Percentiles rank a stretch among this genome's conserved stretches.
phyloP scores from a whole-genome alignment of 2,888 invertebrate species.

The Mimas tiliae region DNA sequence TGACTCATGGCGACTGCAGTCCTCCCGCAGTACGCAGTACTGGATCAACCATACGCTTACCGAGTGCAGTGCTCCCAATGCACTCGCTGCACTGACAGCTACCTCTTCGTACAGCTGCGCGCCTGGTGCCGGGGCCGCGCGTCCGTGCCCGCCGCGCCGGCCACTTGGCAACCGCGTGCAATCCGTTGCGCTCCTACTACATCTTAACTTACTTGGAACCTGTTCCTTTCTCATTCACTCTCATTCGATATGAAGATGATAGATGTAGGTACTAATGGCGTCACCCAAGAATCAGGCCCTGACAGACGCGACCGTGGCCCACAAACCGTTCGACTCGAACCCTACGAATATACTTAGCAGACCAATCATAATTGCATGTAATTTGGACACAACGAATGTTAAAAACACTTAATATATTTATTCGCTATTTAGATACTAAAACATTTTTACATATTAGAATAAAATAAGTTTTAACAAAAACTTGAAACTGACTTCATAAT shows the following conservation, averaged over 20 bases:
- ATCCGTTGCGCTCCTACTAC: background rate
- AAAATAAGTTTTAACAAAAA: no score
- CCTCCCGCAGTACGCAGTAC: background rate
- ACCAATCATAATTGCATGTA: no score
- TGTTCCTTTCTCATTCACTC: background rate
- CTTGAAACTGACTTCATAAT: no score
- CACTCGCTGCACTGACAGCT: constrained; percentile 40
- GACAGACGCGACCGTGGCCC: background rate
- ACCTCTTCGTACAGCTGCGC: constrained; percentile 55
- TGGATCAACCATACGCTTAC: background rate
- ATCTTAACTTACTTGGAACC: background rate
- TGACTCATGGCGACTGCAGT: background rate
- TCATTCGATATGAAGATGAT: background rate
- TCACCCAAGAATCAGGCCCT: background rate
- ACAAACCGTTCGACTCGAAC: background rate
- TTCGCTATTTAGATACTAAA: no score
- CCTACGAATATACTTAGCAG: background rate
- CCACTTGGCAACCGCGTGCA: constrained; percentile 78
- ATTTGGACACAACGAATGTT: no score
- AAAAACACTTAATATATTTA: no score
- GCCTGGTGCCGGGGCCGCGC: constrained; percentile 75
- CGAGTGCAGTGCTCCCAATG: constrained; percentile 29
- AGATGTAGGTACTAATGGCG: background rate
- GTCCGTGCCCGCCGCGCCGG: constrained; percentile 63
- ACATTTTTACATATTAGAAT: no score